Evolutionary conservation across 2,888 invertebrate genomes (phyloP).

Genomic region (Pterobdella sp.): DNA sequence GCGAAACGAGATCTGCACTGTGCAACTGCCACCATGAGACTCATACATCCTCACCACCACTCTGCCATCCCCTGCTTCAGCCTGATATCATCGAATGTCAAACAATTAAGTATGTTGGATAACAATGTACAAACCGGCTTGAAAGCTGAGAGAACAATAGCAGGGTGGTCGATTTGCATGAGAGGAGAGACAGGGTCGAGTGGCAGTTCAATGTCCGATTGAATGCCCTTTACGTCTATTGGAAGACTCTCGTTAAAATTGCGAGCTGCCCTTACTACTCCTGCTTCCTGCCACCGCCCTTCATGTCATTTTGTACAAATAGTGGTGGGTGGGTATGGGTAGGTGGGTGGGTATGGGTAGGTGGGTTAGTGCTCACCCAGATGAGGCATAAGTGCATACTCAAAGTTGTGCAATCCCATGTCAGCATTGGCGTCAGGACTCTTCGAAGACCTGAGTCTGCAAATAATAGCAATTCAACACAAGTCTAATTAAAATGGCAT

Average conservation of each 20-base stretch:
- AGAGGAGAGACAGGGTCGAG: background rate
- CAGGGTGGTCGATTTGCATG: background rate
- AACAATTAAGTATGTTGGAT: background rate
- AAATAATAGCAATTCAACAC: background rate
- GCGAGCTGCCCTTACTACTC: conserved; percentile 51
- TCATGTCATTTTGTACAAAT: background rate
- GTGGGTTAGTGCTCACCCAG: conserved; percentile 30
- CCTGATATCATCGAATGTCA: conserved; percentile 35
- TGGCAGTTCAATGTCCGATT: too few relatives aligned
- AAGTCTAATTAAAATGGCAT: background rate
- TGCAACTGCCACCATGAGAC: conserved; percentile 48
- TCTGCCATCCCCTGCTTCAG: conserved; percentile 42
- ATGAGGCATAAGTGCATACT: conserved; percentile 45
- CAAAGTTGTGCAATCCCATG: conserved; percentile 52
- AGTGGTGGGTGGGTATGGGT: background rate
- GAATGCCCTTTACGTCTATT: too few relatives aligned
- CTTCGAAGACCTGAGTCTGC: conserved; percentile 53
- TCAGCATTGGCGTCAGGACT: conserved; percentile 54
- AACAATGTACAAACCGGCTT: background rate
- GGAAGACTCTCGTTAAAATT: conserved; percentile 49
- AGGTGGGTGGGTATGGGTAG: too few relatives aligned
- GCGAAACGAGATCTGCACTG: conserved; percentile 33
- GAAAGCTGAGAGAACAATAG: background rate
- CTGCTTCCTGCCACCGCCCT: conserved; percentile 48
- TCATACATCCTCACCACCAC: conserved; percentile 51